These are phyloP conservation scores for Andrena fulva DNA, from an alignment of 2,888 invertebrate genomes.

Conservation along the genomic window DNA sequence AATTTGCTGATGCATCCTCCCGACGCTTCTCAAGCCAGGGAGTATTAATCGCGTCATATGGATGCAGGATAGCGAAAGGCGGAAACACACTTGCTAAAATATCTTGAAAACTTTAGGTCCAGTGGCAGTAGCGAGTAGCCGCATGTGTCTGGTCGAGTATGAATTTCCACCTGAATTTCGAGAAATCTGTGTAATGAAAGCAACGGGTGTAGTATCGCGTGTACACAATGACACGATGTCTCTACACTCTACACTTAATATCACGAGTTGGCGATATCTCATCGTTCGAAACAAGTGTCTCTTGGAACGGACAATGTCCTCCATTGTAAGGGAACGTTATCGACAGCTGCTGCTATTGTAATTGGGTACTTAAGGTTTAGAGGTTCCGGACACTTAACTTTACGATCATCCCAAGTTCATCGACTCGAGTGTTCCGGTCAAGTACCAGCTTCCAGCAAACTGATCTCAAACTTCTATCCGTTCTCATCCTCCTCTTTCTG, in stretches of 20 bases:
- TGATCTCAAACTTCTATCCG: constrained; percentile 32
- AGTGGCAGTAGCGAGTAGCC: background rate
- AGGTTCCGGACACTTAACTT: constrained; percentile 62
- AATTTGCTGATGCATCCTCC: constrained; percentile 17
- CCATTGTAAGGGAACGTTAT: constrained; percentile 59
- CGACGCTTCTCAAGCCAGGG: constrained; percentile 12
- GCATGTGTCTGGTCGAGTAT: background rate
- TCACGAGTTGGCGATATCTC: background rate
- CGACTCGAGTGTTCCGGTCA: constrained; percentile 58
- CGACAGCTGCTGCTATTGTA: constrained; percentile 62
- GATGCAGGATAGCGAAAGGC: background rate
- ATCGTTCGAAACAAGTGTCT: constrained; percentile 31
- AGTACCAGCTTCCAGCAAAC: constrained; percentile 48
- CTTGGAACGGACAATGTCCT: constrained; percentile 19
- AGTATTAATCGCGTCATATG: constrained; percentile 14
- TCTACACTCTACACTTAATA: background rate
- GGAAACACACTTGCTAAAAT: background rate
- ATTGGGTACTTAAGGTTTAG: constrained; percentile 60
- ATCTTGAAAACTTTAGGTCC: background rate
- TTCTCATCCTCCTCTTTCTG: constrained; percentile 16
- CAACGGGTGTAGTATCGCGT: background rate
- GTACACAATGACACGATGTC: background rate
- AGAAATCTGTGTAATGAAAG: background rate
- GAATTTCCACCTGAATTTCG: background rate
- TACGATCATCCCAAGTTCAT: constrained; percentile 61